Evolutionary conservation across 2,797 vertebrate genomes (phyloP), one percentile per base, ranked within the genome.

Genomic region (Borostomias antarcticus): DNA sequence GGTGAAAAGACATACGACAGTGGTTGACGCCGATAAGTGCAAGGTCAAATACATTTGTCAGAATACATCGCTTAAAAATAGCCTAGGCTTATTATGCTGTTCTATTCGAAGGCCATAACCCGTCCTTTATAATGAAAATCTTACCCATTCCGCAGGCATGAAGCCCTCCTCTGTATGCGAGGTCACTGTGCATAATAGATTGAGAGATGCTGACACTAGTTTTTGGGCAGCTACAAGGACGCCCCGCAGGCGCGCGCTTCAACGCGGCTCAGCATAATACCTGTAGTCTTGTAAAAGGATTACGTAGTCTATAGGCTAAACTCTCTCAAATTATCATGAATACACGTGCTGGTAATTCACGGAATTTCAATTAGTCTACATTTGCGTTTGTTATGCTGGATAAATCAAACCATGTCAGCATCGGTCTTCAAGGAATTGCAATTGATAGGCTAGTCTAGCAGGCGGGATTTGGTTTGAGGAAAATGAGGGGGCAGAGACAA

Each of bases 211-310:
- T 90, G 87, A 88, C 86, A 81, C 86, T 77, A 77, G 80, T 64
- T 75, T 82, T 87, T 72, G 79, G 84, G 69, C 71, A 83, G 83
- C 81, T 85, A 81, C 76, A 81, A 94, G 94, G 91, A 86, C 93
- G 89, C 84, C 79, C 81, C 70, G 80, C 83, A 83, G 82, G 82
- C 79, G 86, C 85, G 75, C 71, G 68, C 88, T 84, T 76, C 88
- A 84, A 88, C 90, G 80, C 21, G 66, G 85, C 84, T 91, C 87
- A 87, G 74, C 87, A 85, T 94, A 94, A 95, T 91, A 90, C 87
- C 79, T n/a, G n/a, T 80, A 88, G 86, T 33, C 87, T 21, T 70
- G 71, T 95, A 95, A 96, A 93, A 89, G 90, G 95, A 94, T 96
- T 95, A 75, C 15, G 56, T 29, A 1, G 91, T 57, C 62, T 53